Evolutionary conservation across 2,888 invertebrate genomes (phyloP), one percentile per base, ranked within the genome.

Genomic region (Xylota segnis): DNA sequence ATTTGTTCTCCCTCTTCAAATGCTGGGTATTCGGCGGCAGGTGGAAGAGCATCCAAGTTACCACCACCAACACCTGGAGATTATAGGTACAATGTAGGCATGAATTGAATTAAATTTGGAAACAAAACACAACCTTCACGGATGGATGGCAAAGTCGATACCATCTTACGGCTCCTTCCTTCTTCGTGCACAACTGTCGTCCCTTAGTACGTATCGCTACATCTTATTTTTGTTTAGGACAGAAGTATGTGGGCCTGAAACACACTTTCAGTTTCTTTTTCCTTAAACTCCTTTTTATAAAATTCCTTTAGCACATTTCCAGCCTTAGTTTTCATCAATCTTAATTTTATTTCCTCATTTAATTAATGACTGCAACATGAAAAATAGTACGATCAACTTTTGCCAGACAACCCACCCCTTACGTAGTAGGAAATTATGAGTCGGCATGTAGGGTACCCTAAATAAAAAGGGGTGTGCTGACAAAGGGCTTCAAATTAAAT

Each of bases 11-110:
- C 56, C 18, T 18, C 5, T 56, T 32, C 37, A 75, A 56, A 70
- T 59, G 61, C n/a, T n/a, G n/a, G n/a, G n/a, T 56, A 27, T 74
- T 54, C 34, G 56, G 76, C 34, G 56, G 76, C 81, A 82, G 75
- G 76, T 81, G 81, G 34, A 16, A 27, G 50, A 40, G 27, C 29
- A 58, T 40, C 16, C n/a, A 12, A 6, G 47, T 12, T 2, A 14
- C 43, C 14, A 5, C 6, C 34, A 23, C 16, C 12, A 63, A 16
- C 75, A 56, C 47, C 65, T 65, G 66, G 32, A 1, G 47, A 10
- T 54, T 43, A 23, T 23, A 23, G 1, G 23, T 23, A 23, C 23
- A 23, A 37, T 10, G 3, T 23, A 23, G 3, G 1, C 23, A 12
- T 16, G 16, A 37, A 27, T 45, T 14, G 10, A 50, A 37, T 18